Evolutionary conservation across 53 echinoderm and acorn worm genomes (phyloP), one percentile per base, ranked within the genome.

Genomic region (Patiria pectinifera): DNA sequence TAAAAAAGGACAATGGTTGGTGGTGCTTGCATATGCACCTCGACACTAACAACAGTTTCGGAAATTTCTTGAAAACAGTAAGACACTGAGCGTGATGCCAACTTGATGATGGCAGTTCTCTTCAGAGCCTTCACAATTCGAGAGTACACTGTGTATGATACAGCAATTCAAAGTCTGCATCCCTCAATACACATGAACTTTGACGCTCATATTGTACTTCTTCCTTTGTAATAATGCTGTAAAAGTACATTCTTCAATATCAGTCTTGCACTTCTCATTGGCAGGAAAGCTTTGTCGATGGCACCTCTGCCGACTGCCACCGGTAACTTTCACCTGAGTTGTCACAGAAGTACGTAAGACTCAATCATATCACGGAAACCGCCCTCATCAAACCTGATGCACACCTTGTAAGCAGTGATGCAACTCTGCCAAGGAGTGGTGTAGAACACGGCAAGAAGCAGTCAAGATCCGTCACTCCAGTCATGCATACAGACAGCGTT

Each of bases 401-500:
- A 82, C 82, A 82, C 45, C 82, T 59, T 21, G 82, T 11, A 8
- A 82, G 82, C 24, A 44, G 15, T 24, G 79, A 78, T 47, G 47
- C 47, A 78, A 78, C 79, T 47, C 79, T 44, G 46, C 45, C 47
- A 15, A 13, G 10, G 45, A 15, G 77, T 77, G 77, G 77, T 77
- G 77, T 77, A 78, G 24, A 24, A 74, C 15, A n/a, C 24, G 0
- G 24, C 74, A 24, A 74, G 24, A 74, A 4, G 22, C 74, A 23
- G 74, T 74, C 22, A 74, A 74, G 74, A 74, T 74, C 24, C 74
- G 22, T 63, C 84, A 84, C 84, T 84, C 84, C 35, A 43, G 58
- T 84, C 84, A 84, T 26, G 84, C 84, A 43, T 84, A 66, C 84
- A 84, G 59, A 63, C 84, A 63, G 18, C 80, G 19, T 84, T 13